These are phyloP conservation scores for western clawed frog (Xenopus tropicalis) DNA, from an alignment of 2,113 vertebrate genomes.

Conservation along the genomic window DNA sequence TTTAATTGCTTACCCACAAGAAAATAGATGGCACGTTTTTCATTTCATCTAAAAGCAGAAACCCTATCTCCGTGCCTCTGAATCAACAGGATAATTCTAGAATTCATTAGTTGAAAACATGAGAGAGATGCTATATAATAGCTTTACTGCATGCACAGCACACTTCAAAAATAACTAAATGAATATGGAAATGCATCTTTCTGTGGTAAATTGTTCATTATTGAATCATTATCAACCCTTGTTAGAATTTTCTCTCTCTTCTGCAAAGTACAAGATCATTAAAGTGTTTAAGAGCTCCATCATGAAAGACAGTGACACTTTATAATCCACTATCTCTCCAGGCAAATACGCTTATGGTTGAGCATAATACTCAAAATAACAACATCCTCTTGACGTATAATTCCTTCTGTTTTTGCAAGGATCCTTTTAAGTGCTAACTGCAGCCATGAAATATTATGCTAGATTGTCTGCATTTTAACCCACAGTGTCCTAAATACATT, in stretches of 20 bases:
- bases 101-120: constrained; percentile 66
- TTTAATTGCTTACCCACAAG: constrained; percentile 48
- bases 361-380: constrained; percentile 64
- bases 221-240: constrained; percentile 67
- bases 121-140: constrained; percentile 61
- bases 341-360: constrained; percentile 65
- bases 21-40: constrained; percentile 53
- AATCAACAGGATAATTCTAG: constrained; percentile 66
- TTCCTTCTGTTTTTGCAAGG: constrained; percentile 56
- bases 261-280: constrained; percentile 66
- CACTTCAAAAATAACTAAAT: constrained; percentile 70
- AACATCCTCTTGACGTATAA: constrained; percentile 60
- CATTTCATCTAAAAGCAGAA: constrained; percentile 56
- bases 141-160: constrained; percentile 66
- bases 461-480: constrained; percentile 50
- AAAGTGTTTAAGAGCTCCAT: constrained; percentile 66
- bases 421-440: constrained; percentile 57
- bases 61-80: constrained; percentile 52
- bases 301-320: constrained; percentile 65
- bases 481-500: constrained; percentile 2
- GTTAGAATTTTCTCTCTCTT: constrained; percentile 68
- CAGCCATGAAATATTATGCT: constrained; percentile 58
- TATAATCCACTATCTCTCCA: constrained; percentile 67
- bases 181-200: constrained; percentile 69
- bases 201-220: constrained; percentile 68